Conservation (phyloP, 2,113 vertebrate genomes). For the Eidolon helvum region DNA sequence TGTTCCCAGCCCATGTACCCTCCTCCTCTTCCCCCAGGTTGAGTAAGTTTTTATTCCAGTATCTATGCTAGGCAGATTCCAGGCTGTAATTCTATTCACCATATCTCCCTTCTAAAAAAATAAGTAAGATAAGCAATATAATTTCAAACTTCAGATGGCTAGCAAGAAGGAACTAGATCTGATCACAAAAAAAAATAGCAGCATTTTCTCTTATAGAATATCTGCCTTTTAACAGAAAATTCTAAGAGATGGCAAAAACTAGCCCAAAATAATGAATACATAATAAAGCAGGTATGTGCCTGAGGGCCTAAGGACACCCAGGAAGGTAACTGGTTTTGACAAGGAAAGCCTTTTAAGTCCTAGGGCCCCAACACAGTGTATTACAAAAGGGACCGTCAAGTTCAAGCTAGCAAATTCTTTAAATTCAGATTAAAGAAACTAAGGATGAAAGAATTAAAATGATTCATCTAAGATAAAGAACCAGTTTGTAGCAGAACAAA, state of each 20-base stretch:
- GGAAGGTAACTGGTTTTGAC: neutral
- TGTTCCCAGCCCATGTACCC: too few species aligned
- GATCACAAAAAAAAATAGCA: neutral
- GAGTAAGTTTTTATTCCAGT: neutral
- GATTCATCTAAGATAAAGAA: neutral
- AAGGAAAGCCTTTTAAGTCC: neutral
- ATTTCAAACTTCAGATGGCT: neutral
- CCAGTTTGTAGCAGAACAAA: neutral
- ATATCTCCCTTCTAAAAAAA: neutral
- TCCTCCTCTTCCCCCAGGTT: neutral
- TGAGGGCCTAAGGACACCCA: neutral
- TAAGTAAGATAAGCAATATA: neutral
- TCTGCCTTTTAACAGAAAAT: neutral
- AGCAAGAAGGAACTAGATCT: neutral
- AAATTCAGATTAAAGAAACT: neutral
- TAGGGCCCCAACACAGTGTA: neutral
- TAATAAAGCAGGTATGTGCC: neutral
- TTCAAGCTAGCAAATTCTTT: neutral
- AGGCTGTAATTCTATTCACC: neutral
- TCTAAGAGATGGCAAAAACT: neutral
- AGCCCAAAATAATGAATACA: neutral
- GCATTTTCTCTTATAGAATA: neutral
- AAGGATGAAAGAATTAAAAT: neutral
- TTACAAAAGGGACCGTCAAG: neutral
- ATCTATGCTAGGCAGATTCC: neutral